A percentile compares a stretch with the other conserved stretches of the same genome.
phyloP scores from a whole-genome alignment of 2,888 invertebrate genomes.

The Agonopterix arenella region DNA sequence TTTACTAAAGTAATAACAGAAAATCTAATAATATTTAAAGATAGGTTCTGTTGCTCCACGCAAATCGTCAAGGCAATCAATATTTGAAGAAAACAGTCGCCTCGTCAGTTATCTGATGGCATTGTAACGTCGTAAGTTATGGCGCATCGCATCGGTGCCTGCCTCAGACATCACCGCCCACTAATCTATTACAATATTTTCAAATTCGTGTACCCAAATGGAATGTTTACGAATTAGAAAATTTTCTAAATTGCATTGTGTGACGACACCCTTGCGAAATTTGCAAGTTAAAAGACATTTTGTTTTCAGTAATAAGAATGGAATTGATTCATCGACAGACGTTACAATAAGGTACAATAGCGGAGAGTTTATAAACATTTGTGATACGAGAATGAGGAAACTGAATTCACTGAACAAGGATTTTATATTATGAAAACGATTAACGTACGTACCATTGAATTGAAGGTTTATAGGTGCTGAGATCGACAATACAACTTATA shows the following conservation, averaged over 20 bases:
- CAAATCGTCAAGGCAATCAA: slow-evolving; percentile 32
- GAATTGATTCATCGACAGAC: background rate
- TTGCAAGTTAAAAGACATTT: slow-evolving; percentile 5
- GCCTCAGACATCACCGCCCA: slow-evolving; percentile 50
- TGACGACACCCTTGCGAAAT: slow-evolving; percentile 8
- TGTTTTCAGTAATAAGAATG: background rate
- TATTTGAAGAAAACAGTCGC: slow-evolving; percentile 43
- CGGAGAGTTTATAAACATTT: too few species aligned
- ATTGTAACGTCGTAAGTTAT: slow-evolving; percentile 52
- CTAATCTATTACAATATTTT: slow-evolving; percentile 38
- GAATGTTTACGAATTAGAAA: slow-evolving; percentile 16
- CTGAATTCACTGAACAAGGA: too few species aligned
- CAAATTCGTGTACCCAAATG: slow-evolving; percentile 19
- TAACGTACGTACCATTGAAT: too few species aligned
- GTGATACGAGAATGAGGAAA: too few species aligned
- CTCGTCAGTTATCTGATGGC: slow-evolving; percentile 48
- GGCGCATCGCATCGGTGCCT: slow-evolving; percentile 47
- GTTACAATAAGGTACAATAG: background rate
- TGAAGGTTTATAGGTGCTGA: too few species aligned
- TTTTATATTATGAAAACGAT: too few species aligned
- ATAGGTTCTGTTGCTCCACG: slow-evolving; percentile 9
- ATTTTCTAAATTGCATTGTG: slow-evolving; percentile 17
- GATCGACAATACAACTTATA: too few species aligned
- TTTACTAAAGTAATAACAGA: background rate
- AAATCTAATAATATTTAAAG: background rate